Base-by-base conservation (phyloP, 92 coral and sea anemone species). In the Porites cylindrica region DNA sequence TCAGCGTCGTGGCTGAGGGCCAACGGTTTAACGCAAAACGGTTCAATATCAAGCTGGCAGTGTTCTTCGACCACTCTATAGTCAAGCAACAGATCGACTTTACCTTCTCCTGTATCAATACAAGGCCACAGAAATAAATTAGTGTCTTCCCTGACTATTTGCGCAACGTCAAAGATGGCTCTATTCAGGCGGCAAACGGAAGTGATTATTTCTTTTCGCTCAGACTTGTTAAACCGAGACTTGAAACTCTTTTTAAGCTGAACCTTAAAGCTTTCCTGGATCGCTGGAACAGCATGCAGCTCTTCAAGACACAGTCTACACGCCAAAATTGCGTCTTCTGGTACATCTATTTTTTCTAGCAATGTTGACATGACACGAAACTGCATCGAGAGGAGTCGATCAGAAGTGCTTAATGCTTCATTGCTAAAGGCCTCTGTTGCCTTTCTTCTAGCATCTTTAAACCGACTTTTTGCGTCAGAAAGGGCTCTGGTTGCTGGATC, bases 361-460 rank as follows among this genome's bases (percentile, higher is more conserved):
- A 89, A 51, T 0, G 84, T 89, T n/a, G 89, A 80, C 81, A 89
- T 79, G 47, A 89, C 63, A 66, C 92, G 80, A 43, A 77, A 19
- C 23, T 63, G 65, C 89, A 80, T 84, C 8, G 92, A 89, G n/a
- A 76, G 70, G 60, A 89, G 21, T 23, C 92, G 89, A 62, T 89
- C 89, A 70, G 71, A 18, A 3, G 52, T 20, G 1, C 51, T 67
- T 7, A 89, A 84, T 47, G 88, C 74, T 72, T 84, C 89, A 20
- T 89, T 84, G 19, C 65, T 47, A 79, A 89, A 65, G 3, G 70
- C 70, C 19, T 65, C 70, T 4, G 26, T 65, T 65, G 70, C 70
- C 19, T 65, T 65, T 32, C 50, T 74, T 13, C 85, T 60, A 2
- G 92, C 85, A 51, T 84, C 80, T 20, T 77, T 38, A 54, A 89